These are phyloP conservation scores for Gallinago undulata DNA, from an alignment of 2,113 vertebrate species.

Conservation along the genomic window DNA sequence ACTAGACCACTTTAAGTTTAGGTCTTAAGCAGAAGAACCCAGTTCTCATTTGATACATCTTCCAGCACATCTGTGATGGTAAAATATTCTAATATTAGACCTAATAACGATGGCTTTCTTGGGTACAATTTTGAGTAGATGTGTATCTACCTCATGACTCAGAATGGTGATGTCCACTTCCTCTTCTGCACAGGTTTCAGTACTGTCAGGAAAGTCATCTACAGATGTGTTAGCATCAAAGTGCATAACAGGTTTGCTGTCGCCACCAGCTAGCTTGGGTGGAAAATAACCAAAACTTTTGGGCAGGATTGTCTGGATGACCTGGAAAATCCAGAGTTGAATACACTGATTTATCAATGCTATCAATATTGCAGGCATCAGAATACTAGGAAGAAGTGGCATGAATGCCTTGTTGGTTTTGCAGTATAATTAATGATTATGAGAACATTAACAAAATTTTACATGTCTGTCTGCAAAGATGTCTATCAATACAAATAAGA, in stretches of 20 bases:
- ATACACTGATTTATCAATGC: not conserved
- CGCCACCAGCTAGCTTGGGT: slow-evolving; percentile 67
- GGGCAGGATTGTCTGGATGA: slow-evolving; percentile 81
- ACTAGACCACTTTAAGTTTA: not conserved
- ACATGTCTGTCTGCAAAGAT: not conserved
- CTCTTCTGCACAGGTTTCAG: slow-evolving; percentile 72
- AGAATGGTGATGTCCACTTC: slow-evolving; percentile 84
- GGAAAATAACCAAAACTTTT: slow-evolving; percentile 68
- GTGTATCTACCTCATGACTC: slow-evolving; percentile 79
- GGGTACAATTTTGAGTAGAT: not conserved
- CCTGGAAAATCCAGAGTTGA: slow-evolving; percentile 65
- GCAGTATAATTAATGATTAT: not conserved
- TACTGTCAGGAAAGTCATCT: slow-evolving; percentile 65
- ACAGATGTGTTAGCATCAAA: slow-evolving; percentile 61
- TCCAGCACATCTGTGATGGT: not conserved
- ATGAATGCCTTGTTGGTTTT: not conserved
- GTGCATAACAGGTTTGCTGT: slow-evolving; percentile 72
- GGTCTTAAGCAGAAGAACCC: not conserved
- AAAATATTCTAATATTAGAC: not conserved
- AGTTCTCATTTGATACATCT: not conserved
- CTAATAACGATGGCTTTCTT: not conserved
- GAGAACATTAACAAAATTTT: not conserved
- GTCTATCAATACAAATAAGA: not conserved
- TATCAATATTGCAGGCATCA: not conserved
- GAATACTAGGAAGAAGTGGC: not conserved